phyloP scores from a whole-genome alignment of 2,113 vertebrate species.

The Progne subis region DNA sequence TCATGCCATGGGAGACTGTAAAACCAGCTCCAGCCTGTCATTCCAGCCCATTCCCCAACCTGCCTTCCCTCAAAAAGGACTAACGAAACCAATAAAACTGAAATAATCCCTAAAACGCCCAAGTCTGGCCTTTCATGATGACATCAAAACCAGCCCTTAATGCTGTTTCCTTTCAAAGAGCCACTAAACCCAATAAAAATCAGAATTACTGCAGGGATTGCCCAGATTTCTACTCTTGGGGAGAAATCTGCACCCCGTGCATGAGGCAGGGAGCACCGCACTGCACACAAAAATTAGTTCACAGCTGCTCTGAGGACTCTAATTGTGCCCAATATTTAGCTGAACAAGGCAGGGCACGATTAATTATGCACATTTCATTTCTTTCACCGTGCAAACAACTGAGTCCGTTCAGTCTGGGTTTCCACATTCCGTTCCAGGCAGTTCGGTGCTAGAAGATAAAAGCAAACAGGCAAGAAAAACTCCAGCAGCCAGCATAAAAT shows the following conservation, averaged over 20 bases:
- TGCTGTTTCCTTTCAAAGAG: constrained; percentile 51
- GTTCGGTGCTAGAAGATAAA: not conserved
- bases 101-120: constrained; percentile 57
- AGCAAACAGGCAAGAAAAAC: not conserved
- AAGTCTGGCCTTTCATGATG: not conserved
- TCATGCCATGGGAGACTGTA: constrained; percentile 53
- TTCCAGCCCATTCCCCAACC: constrained; percentile 46
- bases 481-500: not conserved
- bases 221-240: not conserved
- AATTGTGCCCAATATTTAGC: not conserved
- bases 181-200: constrained; percentile 63
- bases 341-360: not conserved
- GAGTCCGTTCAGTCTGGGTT: not conserved
- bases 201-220: constrained; percentile 11
- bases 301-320: not conserved
- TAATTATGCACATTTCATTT: not conserved
- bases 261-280: not conserved
- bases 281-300: not conserved
- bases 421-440: not conserved
- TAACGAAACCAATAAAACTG: constrained; percentile 72
- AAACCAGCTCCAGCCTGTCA: constrained; percentile 60
- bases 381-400: not conserved
- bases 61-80: constrained; percentile 30
- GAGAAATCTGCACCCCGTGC: not conserved
- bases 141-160: not conserved